Evolutionary conservation across 2,113 vertebrate genomes (phyloP).

Genomic region (Oncorhynchus kisutch): DNA sequence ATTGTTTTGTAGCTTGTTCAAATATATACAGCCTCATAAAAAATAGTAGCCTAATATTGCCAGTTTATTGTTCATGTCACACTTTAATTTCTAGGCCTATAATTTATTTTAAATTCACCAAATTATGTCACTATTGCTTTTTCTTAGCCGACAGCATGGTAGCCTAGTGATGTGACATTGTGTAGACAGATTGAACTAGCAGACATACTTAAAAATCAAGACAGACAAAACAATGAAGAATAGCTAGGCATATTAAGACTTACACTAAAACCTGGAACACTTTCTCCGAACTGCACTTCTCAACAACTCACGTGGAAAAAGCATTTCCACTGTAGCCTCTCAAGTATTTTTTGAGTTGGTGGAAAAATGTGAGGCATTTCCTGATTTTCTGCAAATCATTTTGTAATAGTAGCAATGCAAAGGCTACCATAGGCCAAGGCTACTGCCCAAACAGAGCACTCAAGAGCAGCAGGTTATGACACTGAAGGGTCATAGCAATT

Average conservation of each 20-base stretch:
- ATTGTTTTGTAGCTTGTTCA: neutral
- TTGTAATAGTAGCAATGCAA: conserved; percentile 12
- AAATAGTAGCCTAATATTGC: neutral
- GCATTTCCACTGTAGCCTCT: conserved; percentile 18
- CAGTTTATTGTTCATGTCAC: neutral
- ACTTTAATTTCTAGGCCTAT: conserved; percentile 1
- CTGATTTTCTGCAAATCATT: conserved; percentile 23
- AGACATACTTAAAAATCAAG: neutral
- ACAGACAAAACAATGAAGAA: neutral
- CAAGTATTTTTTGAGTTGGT: conserved; percentile 34
- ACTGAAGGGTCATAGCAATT: conserved; percentile 1
- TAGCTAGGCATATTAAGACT: neutral
- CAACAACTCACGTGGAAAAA: conserved; percentile 50
- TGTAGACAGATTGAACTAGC: too few species aligned
- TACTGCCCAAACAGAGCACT: conserved; percentile 1
- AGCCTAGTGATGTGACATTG: too few species aligned
- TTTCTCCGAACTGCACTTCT: conserved; percentile 37
- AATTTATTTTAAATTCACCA: neutral
- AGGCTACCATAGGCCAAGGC: conserved; percentile 1
- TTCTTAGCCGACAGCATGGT: neutral
- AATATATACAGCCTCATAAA: neutral
- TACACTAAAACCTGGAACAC: neutral
- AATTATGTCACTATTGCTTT: neutral
- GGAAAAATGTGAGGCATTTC: conserved; percentile 18
- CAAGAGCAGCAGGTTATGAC: neutral